Evolutionary conservation across 2,888 invertebrate genomes (phyloP).

Genomic region (Chloromyia formosa): DNA sequence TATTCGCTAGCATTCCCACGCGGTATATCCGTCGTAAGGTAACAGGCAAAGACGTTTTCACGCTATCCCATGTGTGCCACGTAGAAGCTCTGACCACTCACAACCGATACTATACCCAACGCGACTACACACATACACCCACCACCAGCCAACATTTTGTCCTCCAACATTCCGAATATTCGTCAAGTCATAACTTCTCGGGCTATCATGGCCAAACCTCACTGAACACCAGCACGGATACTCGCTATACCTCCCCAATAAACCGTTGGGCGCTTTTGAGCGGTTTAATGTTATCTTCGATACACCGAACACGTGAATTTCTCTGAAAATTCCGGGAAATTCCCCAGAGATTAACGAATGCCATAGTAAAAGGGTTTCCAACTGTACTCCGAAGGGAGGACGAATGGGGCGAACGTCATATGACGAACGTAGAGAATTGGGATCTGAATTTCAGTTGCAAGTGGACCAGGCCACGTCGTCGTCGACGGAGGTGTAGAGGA

Average conservation of each 20-base stretch:
- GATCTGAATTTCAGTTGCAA: background rate
- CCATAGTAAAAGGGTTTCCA: conserved; percentile 50
- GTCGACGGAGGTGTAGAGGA: conserved; percentile 46
- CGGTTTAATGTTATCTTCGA: conserved; percentile 30
- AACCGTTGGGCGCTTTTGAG: background rate
- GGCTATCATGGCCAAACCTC: background rate
- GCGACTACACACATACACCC: no score
- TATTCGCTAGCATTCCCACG: no score
- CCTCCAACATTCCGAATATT: background rate
- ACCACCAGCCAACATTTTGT: background rate
- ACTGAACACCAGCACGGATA: background rate
- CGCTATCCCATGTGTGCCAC: conserved; percentile 27
- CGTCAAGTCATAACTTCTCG: conserved; percentile 24
- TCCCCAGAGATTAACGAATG: conserved; percentile 60
- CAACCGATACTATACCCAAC: no score
- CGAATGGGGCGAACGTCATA: background rate
- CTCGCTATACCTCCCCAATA: background rate
- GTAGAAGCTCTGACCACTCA: conserved; percentile 10
- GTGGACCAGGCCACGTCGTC: conserved; percentile 27
- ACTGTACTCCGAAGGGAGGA: background rate
- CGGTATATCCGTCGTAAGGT: conserved; percentile 10
- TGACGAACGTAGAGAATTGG: background rate
- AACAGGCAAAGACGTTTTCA: conserved; percentile 19
- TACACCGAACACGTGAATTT: conserved; percentile 51
- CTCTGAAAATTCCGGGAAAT: conserved; percentile 61